These are phyloP conservation scores for Trachelus stipa DNA, from an alignment of 2,888 invertebrate species.

Conservation along the genomic window DNA sequence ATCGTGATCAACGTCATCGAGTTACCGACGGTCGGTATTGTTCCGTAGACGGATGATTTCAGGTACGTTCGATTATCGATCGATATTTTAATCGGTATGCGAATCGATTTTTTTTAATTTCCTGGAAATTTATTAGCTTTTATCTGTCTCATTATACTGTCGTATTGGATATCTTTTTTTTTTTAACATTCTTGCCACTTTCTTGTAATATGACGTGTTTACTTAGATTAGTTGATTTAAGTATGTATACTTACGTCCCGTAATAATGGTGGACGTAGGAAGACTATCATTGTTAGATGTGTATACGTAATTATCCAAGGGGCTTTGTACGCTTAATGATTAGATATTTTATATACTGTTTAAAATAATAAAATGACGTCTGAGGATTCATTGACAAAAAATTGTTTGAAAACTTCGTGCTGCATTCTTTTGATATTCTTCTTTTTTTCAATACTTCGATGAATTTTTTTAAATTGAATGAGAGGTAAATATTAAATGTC, in stretches of 20 bases:
- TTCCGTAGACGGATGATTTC: neutral
- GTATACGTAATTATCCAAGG: neutral
- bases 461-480: neutral
- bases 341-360: neutral
- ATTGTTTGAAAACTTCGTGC: too few relatives aligned
- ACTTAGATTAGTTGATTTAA: neutral
- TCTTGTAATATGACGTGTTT: neutral
- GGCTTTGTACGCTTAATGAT: neutral
- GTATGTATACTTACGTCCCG: neutral
- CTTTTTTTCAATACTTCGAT: too few relatives aligned
- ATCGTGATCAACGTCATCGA: neutral
- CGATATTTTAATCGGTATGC: neutral
- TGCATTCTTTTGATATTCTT: too few relatives aligned
- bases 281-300: neutral
- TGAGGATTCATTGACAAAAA: neutral
- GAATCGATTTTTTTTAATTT: neutral
- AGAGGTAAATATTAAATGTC: too few relatives aligned
- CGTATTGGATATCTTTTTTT: neutral
- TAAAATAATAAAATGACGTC: neutral
- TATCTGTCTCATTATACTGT: neutral
- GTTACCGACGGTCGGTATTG: neutral
- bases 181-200: neutral
- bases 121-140: neutral
- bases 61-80: neutral
- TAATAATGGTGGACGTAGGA: neutral